A percentile compares a stretch with the other conserved stretches of the same genome.
Conservation (phyloP, 30 jellyfish, hydroid and myxozoan species). For the Phacellophora camtschatica region DNA sequence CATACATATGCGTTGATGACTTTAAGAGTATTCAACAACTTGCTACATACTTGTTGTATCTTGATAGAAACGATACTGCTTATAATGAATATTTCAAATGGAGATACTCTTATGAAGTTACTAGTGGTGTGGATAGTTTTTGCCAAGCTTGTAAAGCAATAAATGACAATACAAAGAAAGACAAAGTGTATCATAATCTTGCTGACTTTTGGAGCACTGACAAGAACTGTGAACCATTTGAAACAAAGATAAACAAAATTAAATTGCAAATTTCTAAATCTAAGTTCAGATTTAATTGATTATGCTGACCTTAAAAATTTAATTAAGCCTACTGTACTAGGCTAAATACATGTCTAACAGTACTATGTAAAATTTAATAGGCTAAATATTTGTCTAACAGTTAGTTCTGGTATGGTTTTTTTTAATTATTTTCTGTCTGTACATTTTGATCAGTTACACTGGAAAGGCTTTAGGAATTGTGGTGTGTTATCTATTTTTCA, state of each 20-base stretch:
- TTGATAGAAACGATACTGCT: slow-evolving; percentile 80
- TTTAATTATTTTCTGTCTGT: too few species aligned
- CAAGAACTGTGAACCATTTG: slow-evolving; percentile 63
- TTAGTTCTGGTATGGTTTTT: too few species aligned
- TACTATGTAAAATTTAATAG: too few species aligned
- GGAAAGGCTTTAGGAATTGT: too few species aligned
- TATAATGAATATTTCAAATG: slow-evolving; percentile 87
- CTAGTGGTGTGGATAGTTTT: slow-evolving; percentile 63
- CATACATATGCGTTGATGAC: slow-evolving; percentile 77
- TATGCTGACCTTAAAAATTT: too few species aligned
- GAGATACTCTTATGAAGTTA: slow-evolving; percentile 74
- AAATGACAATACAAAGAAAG: slow-evolving; percentile 23
- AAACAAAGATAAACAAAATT: slow-evolving; percentile 25
- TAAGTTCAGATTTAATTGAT: slow-evolving; percentile 11
- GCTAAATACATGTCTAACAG: too few species aligned
- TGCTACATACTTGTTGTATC: slow-evolving; percentile 64
- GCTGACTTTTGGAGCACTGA: slow-evolving; percentile 72
- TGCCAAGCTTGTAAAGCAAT: slow-evolving; percentile 81
- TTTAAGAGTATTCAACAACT: slow-evolving; percentile 65
- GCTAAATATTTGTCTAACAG: too few species aligned
- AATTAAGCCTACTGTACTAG: too few species aligned
- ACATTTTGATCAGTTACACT: too few species aligned
- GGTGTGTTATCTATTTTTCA: too few species aligned
- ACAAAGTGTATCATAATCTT: slow-evolving; percentile 41
- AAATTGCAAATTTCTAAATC: slow-evolving; percentile 69